phyloP scores from a whole-genome alignment of 2,797 vertebrate species.

The Neoniphon sammara region DNA sequence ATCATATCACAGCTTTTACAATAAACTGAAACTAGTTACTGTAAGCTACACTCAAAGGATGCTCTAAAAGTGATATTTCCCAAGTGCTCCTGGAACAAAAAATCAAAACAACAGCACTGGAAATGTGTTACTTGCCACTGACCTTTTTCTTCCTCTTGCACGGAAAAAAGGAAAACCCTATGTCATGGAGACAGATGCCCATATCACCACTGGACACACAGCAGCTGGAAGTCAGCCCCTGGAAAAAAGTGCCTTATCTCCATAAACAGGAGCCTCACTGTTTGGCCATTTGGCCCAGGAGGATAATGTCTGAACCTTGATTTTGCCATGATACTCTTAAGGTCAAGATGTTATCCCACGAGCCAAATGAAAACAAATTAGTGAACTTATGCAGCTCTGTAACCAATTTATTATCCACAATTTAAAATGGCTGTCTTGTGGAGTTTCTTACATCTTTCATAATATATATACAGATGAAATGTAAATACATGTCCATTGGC shows the following conservation, averaged over 20 bases:
- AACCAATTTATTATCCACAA: background rate
- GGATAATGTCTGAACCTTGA: constrained; percentile 32
- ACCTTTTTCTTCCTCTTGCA: constrained; percentile 63
- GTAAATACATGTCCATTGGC: background rate
- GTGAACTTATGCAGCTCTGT: constrained; percentile 1
- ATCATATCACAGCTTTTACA: background rate
- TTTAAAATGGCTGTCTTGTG: background rate
- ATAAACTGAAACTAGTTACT: constrained; percentile 24
- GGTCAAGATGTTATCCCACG: constrained; percentile 15
- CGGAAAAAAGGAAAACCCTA: constrained; percentile 60
- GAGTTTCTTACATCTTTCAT: background rate
- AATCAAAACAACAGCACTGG: constrained; percentile 13
- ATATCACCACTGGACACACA: constrained; percentile 66
- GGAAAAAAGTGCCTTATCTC: constrained; percentile 76
- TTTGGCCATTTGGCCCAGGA: constrained; percentile 39
- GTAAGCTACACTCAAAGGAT: background rate
- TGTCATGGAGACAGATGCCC: constrained; percentile 57
- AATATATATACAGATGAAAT: background rate
- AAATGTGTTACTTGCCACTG: constrained; percentile 39
- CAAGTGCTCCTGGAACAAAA: constrained; percentile 46
- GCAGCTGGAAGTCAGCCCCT: constrained; percentile 69
- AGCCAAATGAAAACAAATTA: constrained; percentile 10
- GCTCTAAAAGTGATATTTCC: constrained; percentile 39
- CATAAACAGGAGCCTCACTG: constrained; percentile 59
- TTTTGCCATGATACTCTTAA: constrained; percentile 32